Conservation (phyloP, 2,797 vertebrate species). For the Paguma larvata region DNA sequence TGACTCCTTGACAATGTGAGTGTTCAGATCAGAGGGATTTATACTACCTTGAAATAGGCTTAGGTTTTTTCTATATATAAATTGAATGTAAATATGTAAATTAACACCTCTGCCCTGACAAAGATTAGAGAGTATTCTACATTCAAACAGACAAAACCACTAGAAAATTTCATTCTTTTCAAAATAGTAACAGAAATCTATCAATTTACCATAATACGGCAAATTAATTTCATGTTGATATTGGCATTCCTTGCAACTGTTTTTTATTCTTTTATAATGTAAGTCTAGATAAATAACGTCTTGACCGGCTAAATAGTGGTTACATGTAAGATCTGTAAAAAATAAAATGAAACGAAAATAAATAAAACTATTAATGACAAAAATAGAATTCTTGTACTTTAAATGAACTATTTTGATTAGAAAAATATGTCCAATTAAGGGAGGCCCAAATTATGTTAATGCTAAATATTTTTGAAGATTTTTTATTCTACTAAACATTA, state of each 20-base stretch:
- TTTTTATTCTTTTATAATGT: not conserved
- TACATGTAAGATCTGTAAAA: not conserved
- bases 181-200: not conserved
- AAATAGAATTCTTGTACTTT: not conserved
- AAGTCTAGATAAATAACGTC: not conserved
- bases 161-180: slow-evolving; percentile 1
- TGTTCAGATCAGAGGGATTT: slow-evolving; percentile 2
- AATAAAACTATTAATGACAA: not conserved
- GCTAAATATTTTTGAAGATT: not conserved
- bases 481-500: not conserved
- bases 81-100: not conserved
- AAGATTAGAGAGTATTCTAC: not conserved
- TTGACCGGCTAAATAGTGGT: not conserved
- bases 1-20: not conserved
- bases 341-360: not conserved
- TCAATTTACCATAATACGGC: not conserved
- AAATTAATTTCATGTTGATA: not conserved
- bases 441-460: not conserved
- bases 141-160: not conserved
- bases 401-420: not conserved
- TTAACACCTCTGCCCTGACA: not conserved
- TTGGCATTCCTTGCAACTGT: not conserved
- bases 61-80: not conserved
- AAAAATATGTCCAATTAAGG: not conserved
- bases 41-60: not conserved